phyloP scores from a whole-genome alignment of 2,797 vertebrate genomes.

The Darevskia nairensis region DNA sequence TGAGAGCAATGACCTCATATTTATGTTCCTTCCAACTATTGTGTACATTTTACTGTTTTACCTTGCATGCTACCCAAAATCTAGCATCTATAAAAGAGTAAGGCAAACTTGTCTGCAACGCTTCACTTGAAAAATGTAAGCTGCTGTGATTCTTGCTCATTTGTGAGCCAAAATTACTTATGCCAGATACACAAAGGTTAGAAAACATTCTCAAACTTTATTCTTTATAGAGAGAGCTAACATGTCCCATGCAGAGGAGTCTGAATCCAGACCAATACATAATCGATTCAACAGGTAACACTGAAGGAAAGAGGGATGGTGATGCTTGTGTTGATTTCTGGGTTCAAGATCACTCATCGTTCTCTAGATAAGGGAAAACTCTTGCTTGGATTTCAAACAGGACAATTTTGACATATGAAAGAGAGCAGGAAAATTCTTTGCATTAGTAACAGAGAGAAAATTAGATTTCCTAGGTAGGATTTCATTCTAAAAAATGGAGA shows the following conservation, averaged over 20 bases:
- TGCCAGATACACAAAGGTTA: neutral
- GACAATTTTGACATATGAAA: neutral
- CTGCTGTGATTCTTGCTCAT: neutral
- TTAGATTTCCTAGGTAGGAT: conserved; percentile 36
- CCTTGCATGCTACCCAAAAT: neutral
- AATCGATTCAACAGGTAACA: neutral
- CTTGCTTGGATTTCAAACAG: neutral
- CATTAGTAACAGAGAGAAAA: conserved; percentile 42
- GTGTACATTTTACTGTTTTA: fast-evolving
- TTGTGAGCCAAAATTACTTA: neutral
- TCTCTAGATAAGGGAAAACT: conserved; percentile 20
- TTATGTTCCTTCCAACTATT: neutral
- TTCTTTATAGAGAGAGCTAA: neutral
- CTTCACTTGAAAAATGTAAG: neutral
- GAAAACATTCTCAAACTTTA: no score
- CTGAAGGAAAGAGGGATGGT: neutral
- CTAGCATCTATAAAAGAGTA: neutral
- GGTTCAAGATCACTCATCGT: neutral
- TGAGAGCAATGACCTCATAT: neutral
- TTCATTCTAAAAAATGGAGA: conserved; percentile 42
- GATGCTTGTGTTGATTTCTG: neutral
- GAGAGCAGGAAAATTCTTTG: neutral
- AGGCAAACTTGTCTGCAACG: no score
- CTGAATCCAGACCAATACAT: neutral
- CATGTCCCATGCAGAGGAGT: neutral